phyloP scores from a whole-genome alignment of 2,113 vertebrate species.

The Raja brachyura region DNA sequence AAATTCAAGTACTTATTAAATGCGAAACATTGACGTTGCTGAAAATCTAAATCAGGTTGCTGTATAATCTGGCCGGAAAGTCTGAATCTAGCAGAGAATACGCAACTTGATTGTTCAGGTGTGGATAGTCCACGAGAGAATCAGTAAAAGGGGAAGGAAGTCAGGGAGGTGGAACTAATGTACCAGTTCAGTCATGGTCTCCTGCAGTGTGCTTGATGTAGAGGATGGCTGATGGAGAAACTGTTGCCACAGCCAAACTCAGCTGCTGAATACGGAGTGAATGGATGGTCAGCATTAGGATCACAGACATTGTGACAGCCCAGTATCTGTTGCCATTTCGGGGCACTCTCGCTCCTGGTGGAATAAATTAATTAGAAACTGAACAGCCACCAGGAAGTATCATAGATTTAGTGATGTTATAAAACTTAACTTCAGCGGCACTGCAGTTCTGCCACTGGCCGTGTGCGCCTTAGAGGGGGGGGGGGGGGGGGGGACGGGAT shows the following conservation, averaged over 20 bases:
- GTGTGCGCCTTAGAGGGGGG: no score
- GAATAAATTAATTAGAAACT: neutral
- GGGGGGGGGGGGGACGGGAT: no score
- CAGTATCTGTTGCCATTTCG: neutral
- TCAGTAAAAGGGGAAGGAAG: neutral
- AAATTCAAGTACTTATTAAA: neutral
- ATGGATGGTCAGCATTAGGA: neutral
- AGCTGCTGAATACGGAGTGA: neutral
- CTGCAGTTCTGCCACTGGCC: no score
- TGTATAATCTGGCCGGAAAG: neutral
- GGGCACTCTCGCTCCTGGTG: neutral
- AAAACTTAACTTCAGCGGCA: no score
- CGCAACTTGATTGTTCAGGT: neutral
- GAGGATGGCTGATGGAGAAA: neutral
- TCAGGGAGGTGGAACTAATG: neutral
- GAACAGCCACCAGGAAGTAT: neutral
- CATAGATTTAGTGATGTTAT: no score
- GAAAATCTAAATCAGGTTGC: neutral
- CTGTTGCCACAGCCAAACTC: neutral
- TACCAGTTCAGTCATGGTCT: neutral
- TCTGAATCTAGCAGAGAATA: neutral
- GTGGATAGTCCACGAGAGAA: neutral
- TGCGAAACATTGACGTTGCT: neutral
- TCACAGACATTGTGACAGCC: neutral
- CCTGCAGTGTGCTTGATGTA: neutral